Conservation (phyloP, 2,113 vertebrate genomes). For the Hypomesus transpacificus region DNA sequence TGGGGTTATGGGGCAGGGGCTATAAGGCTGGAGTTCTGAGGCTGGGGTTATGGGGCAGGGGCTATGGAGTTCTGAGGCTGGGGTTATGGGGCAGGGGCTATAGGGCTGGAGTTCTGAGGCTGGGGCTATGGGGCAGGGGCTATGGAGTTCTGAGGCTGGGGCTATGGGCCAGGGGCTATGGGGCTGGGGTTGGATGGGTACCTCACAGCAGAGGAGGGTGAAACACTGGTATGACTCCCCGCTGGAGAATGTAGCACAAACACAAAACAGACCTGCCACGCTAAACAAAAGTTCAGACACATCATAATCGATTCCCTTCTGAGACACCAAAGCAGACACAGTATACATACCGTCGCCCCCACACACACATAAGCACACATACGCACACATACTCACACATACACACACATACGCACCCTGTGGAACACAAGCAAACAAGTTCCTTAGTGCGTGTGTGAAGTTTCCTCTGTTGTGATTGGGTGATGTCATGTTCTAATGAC, state of each 20-base stretch:
- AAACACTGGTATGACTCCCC: not conserved
- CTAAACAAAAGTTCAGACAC: not conserved
- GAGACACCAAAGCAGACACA: not conserved
- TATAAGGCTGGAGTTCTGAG: too few relatives aligned
- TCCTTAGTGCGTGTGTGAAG: not conserved
- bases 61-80: too few relatives aligned
- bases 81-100: too few relatives aligned
- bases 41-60: too few relatives aligned
- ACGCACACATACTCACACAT: not conserved
- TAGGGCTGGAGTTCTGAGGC: too few relatives aligned
- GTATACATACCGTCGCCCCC: not conserved
- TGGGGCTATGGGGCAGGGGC: too few relatives aligned
- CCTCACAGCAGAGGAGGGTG: not conserved
- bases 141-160: too few relatives aligned
- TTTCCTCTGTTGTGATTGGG: not conserved
- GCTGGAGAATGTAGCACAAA: not conserved
- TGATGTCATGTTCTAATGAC: constrained; percentile 3
- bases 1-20: too few relatives aligned
- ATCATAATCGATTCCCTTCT: not conserved
- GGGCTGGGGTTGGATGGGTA: not conserved
- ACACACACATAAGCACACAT: not conserved
- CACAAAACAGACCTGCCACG: constrained; percentile 9
- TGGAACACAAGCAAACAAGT: not conserved
- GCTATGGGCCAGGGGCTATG: too few relatives aligned
- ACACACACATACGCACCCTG: not conserved